Evolutionary conservation across 1,140 invertebrate genomes (phyloP).

Genomic region (Ceratina calcarata): DNA sequence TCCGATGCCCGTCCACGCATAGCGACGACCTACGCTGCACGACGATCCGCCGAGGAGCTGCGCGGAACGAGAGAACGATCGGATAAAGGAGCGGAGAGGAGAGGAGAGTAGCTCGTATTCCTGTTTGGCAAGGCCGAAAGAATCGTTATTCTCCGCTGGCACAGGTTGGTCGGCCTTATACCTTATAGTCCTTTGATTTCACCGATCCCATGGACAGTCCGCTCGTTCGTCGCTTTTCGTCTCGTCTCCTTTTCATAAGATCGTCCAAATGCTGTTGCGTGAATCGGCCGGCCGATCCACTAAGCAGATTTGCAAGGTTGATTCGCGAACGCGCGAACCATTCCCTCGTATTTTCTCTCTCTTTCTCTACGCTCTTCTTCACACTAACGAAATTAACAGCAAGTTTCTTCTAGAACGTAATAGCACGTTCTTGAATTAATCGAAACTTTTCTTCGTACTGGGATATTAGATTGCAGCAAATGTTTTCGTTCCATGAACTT

Average conservation of each 20-base stretch:
- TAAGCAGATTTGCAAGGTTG: neutral
- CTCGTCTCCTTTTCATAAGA: constrained; percentile 42
- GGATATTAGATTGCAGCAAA: too few relatives aligned
- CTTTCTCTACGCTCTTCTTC: neutral
- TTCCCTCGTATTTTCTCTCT: neutral
- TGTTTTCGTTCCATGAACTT: too few relatives aligned
- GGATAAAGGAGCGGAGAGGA: neutral
- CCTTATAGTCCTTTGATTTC: constrained; percentile 66
- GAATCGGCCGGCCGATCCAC: constrained; percentile 5
- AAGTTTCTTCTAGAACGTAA: too few relatives aligned
- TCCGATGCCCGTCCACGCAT: constrained; percentile 58
- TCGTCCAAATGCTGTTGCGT: constrained; percentile 32
- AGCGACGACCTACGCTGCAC: constrained; percentile 37
- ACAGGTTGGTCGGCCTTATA: constrained; percentile 53
- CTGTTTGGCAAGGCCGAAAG: constrained; percentile 71
- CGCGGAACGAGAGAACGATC: constrained; percentile 7
- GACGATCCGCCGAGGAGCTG: constrained; percentile 32
- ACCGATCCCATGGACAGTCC: constrained; percentile 56
- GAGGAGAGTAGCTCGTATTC: constrained; percentile 53
- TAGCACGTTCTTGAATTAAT: neutral
- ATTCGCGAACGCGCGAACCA: neutral
- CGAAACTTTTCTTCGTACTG: too few relatives aligned
- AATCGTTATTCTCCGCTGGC: constrained; percentile 70
- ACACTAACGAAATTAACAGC: neutral
- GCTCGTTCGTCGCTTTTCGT: constrained; percentile 11